These are phyloP conservation scores for Galeopsomyia nigrocyanea DNA, from an alignment of 2,888 invertebrate genomes.

Conservation along the genomic window DNA sequence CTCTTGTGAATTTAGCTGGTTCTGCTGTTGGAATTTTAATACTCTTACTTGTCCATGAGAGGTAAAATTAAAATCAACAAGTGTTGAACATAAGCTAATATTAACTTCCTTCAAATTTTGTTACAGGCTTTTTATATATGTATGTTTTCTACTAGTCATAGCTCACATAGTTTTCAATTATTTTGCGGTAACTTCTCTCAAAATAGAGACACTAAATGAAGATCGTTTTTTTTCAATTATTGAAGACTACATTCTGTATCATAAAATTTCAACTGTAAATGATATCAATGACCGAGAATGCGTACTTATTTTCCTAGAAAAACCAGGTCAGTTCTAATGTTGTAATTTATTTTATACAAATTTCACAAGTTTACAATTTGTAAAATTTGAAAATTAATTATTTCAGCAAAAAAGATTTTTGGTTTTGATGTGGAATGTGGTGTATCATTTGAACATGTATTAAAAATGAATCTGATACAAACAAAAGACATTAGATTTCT, in stretches of 20 bases:
- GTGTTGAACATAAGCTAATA: too few relatives aligned
- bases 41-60: slow-evolving; percentile 76
- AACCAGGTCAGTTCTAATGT: slow-evolving; percentile 58
- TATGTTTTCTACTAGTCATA: slow-evolving; percentile 81
- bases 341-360: background rate
- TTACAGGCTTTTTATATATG: slow-evolving; percentile 78
- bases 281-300: slow-evolving; percentile 81
- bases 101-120: slow-evolving; percentile 18
- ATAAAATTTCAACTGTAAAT: slow-evolving; percentile 75
- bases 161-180: slow-evolving; percentile 91
- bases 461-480: slow-evolving; percentile 55
- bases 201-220: slow-evolving; percentile 85
- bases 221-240: slow-evolving; percentile 81
- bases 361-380: background rate
- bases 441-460: slow-evolving; percentile 69
- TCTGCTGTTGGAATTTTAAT: slow-evolving; percentile 84
- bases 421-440: slow-evolving; percentile 77
- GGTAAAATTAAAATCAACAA: slow-evolving; percentile 60
- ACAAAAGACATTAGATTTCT: slow-evolving; percentile 67
- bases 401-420: slow-evolving; percentile 74
- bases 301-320: slow-evolving; percentile 73
- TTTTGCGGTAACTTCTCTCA: slow-evolving; percentile 84
- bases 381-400: slow-evolving; percentile 4
- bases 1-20: slow-evolving; percentile 91
- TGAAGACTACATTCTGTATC: slow-evolving; percentile 76